These are phyloP conservation scores for Intellagama lesueurii DNA, from an alignment of 2,797 vertebrate species.

Conservation along the genomic window DNA sequence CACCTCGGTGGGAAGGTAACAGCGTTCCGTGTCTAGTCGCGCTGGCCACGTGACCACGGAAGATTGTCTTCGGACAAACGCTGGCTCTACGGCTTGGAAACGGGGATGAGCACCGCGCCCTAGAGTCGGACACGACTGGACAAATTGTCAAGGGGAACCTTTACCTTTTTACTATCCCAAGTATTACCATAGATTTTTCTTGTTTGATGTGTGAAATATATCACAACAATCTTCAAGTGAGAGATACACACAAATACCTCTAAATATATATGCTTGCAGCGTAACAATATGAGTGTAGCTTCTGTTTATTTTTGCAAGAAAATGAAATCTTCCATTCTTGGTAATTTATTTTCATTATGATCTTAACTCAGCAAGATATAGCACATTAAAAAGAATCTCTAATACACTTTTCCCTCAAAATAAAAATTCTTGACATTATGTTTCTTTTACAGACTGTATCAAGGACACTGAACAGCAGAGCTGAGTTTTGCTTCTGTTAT, in stretches of 20 bases:
- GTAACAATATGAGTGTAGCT: not conserved
- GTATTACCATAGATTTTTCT: too few relatives aligned
- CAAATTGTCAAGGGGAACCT: too few relatives aligned
- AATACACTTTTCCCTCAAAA: not conserved
- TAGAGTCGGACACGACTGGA: too few relatives aligned
- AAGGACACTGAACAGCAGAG: not conserved
- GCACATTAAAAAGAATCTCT: conserved; percentile 8
- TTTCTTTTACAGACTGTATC: not conserved
- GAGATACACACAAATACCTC: not conserved
- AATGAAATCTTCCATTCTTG: not conserved
- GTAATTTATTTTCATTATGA: conserved; percentile 17
- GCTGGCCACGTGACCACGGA: too few relatives aligned
- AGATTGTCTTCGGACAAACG: too few relatives aligned
- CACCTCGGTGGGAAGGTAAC: too few relatives aligned
- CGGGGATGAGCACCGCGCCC: too few relatives aligned
- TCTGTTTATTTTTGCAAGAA: not conserved
- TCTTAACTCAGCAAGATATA: not conserved
- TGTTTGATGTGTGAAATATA: too few relatives aligned
- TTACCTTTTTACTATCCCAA: too few relatives aligned
- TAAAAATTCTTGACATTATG: not conserved
- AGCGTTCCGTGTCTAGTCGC: too few relatives aligned
- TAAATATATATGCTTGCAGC: not conserved
- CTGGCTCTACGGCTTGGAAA: too few relatives aligned
- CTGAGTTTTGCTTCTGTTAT: conserved; percentile 23
- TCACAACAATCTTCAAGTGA: not conserved